Evolutionary conservation across 2,888 invertebrate species (phyloP).

Genomic region (Phymatocera aterrima): DNA sequence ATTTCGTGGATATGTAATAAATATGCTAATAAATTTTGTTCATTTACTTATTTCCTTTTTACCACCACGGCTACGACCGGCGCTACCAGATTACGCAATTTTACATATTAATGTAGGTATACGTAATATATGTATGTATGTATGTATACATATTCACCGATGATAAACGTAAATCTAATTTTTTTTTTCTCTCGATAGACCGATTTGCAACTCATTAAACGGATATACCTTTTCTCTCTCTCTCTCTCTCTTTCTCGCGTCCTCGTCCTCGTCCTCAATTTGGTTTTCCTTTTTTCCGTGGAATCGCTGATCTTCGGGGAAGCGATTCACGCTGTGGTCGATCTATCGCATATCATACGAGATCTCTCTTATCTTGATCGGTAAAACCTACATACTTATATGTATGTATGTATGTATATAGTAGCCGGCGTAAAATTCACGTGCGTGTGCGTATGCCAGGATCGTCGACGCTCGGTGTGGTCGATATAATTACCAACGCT

Average conservation of each 20-base stretch:
- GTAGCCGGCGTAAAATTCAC: slow-evolving; percentile 42
- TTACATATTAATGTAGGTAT: not conserved
- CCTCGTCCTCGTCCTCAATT: not conserved
- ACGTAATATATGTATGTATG: not conserved
- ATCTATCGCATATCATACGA: slow-evolving; percentile 41
- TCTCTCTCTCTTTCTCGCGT: not conserved
- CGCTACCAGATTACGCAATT: slow-evolving; percentile 28
- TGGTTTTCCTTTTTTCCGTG: not conserved
- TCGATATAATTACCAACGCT: slow-evolving; percentile 67
- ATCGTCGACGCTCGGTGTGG: slow-evolving; percentile 44
- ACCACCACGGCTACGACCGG: too few species aligned
- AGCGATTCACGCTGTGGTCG: not conserved
- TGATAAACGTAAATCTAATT: too few species aligned
- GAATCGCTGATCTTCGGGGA: slow-evolving; percentile 1
- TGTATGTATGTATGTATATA: not conserved
- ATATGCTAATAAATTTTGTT: not conserved
- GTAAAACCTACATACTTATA: slow-evolving; percentile 57
- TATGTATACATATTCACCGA: not conserved
- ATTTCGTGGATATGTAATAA: not conserved
- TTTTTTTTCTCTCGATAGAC: too few species aligned
- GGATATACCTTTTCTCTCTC: not conserved
- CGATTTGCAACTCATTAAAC: not conserved
- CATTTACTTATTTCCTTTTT: not conserved
- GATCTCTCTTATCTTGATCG: slow-evolving; percentile 59
- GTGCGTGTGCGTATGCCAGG: slow-evolving; percentile 18